Evolutionary conservation across 2,113 vertebrate species (phyloP).

Genomic region (Lampris megalopsis): DNA sequence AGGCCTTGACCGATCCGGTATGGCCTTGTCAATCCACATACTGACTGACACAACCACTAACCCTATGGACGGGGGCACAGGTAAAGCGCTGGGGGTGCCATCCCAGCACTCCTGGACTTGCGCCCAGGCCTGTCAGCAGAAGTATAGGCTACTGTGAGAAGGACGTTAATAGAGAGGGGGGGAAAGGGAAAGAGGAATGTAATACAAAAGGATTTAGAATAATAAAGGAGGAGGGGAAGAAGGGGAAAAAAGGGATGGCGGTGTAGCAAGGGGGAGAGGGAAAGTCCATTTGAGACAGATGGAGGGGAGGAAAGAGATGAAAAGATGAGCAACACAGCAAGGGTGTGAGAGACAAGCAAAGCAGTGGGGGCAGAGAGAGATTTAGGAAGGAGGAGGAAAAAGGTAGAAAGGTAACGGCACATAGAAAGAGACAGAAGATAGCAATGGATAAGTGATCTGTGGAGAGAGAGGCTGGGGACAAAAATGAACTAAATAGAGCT

Average conservation of each 20-base stretch:
- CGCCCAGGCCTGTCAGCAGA: no score
- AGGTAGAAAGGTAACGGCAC: no score
- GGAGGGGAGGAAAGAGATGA: neutral
- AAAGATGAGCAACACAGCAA: neutral
- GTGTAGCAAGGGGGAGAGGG: neutral
- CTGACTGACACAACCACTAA: no score
- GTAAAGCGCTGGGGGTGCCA: no score
- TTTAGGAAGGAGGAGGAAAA: neutral
- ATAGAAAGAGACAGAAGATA: no score
- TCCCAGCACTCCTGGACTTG: no score
- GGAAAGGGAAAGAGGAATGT: no score
- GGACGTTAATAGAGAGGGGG: neutral
- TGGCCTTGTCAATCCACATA: no score
- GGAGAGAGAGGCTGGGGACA: neutral
- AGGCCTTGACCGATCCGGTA: no score
- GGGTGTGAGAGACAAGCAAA: neutral
- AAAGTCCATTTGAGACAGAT: neutral
- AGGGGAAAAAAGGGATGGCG: constrained; percentile 4
- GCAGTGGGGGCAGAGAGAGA: neutral
- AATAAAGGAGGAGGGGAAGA: neutral
- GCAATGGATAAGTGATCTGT: neutral
- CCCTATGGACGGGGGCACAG: no score
- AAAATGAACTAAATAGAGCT: neutral
- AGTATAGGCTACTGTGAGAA: no score
- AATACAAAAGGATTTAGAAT: no score